Evolutionary conservation across 2,888 invertebrate genomes (phyloP), one percentile per base, ranked within the genome.

Genomic region (Cerceris ruficornis): DNA sequence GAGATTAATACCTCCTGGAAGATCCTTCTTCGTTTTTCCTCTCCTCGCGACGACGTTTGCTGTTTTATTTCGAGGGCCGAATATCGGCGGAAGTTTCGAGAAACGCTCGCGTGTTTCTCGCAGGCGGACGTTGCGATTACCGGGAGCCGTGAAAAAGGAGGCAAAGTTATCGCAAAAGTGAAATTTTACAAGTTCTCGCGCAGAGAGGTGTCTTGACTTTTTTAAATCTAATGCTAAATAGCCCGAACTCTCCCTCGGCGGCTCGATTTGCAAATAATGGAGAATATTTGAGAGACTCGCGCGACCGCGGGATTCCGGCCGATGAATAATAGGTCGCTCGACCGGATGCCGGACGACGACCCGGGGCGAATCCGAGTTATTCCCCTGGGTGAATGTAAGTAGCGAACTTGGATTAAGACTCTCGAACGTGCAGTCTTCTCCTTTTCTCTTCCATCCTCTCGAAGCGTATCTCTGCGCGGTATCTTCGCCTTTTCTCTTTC

Each of bases 251-350:
- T n/a, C n/a, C n/a, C n/a, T n/a, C 28, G 28, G 1, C 4, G 28
- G 28, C 1, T 28, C 4, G 4, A 28, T 28, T 28, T 28, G 28
- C 28, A 28, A 28, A 11, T 46, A 46, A 46, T 46, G 2, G 46
- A 46, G 6, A 17, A 9, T 55, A 7, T 11, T 14, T 17, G 55
- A 2, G 14, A 49, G 15, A 9, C 17, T 11, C 28, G 9, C 1
- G 43, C 41, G n/a, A 4, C 9, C 7, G 7, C 39, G 68, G 62
- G 50, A 52, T 77, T 77, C 69, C 68, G 57, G 74, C 78, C 78
- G 78, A 78, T 68, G 70, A 80, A 80, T 80, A 80, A 80, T 80
- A 77, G 69, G 69, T 70, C 74, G 75, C 78, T 78, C 74, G 79
- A 80, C 62, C 79, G 79, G 79, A 69, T 50, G 49, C 28, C 13